Conservation (phyloP, 2,797 vertebrate genomes). For the Silurus lanzhouensis region DNA sequence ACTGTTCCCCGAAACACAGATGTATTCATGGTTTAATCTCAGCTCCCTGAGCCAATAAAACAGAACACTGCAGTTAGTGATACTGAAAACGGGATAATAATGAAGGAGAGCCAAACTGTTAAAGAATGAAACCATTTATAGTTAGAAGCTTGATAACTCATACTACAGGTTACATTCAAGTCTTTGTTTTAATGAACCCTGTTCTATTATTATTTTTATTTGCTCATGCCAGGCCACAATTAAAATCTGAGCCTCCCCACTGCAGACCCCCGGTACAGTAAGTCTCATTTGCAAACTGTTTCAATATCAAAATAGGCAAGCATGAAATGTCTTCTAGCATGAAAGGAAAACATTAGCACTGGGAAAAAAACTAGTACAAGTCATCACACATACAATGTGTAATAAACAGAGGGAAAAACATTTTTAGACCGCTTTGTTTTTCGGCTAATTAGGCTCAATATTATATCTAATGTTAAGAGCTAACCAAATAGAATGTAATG, state of each 20-base stretch:
- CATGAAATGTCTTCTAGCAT: conserved; percentile 23
- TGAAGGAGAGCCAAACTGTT: background rate
- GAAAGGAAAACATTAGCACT: conserved; percentile 37
- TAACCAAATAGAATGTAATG: conserved; percentile 44
- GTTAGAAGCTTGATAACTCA: background rate
- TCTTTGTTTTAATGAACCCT: background rate
- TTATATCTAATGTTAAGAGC: conserved; percentile 37
- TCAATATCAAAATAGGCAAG: conserved; percentile 22
- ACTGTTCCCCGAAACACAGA: background rate
- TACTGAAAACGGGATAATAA: background rate
- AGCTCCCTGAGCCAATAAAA: background rate
- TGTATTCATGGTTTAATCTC: background rate
- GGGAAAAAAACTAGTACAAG: conserved; percentile 48
- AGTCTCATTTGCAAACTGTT: conserved; percentile 26
- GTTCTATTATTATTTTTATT: background rate
- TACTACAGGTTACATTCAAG: background rate
- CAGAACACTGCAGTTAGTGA: background rate
- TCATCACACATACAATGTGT: conserved; percentile 45
- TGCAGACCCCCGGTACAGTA: background rate
- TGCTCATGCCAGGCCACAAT: background rate
- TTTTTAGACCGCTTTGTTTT: conserved; percentile 56
- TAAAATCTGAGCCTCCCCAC: background rate
- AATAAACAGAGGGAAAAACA: conserved; percentile 56
- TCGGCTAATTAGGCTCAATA: conserved; percentile 34
- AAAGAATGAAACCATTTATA: background rate